These are phyloP conservation scores for Hestina assimilis DNA, from an alignment of 1,140 invertebrate genomes.

Conservation along the genomic window DNA sequence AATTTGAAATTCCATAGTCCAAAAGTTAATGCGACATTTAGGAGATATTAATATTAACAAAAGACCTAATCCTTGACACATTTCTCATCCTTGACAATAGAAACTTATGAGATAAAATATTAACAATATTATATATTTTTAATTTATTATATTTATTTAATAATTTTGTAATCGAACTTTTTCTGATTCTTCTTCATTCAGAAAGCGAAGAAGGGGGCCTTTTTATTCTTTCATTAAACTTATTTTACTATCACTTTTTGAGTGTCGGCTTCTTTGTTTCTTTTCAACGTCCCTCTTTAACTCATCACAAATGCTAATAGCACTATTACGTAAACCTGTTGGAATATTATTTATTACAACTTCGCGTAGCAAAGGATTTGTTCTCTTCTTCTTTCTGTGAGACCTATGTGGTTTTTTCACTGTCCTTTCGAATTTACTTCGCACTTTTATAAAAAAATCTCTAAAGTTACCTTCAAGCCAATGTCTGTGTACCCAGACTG, in stretches of 20 bases:
- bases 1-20: no score
- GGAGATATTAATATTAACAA: no score
- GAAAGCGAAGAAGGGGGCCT: neutral
- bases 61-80: no score
- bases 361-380: slow-evolving; percentile 50
- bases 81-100: no score
- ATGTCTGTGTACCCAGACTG: slow-evolving; percentile 31
- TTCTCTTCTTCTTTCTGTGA: slow-evolving; percentile 31
- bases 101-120: no score
- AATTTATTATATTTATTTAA: neutral
- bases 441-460: neutral
- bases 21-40: no score
- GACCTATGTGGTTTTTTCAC: slow-evolving; percentile 19
- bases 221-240: slow-evolving; percentile 28
- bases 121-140: no score
- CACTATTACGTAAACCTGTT: slow-evolving; percentile 49
- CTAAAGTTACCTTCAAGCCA: slow-evolving; percentile 30
- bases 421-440: slow-evolving; percentile 21
- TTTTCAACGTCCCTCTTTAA: slow-evolving; percentile 42
- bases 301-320: slow-evolving; percentile 50
- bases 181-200: neutral
- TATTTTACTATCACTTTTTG: slow-evolving; percentile 41
- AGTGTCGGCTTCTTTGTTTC: slow-evolving; percentile 50
- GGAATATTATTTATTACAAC: slow-evolving; percentile 58
- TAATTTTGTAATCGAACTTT: neutral